Base-by-base conservation (phyloP, 1,140 invertebrate genomes). In the Epicauta chinensis region DNA sequence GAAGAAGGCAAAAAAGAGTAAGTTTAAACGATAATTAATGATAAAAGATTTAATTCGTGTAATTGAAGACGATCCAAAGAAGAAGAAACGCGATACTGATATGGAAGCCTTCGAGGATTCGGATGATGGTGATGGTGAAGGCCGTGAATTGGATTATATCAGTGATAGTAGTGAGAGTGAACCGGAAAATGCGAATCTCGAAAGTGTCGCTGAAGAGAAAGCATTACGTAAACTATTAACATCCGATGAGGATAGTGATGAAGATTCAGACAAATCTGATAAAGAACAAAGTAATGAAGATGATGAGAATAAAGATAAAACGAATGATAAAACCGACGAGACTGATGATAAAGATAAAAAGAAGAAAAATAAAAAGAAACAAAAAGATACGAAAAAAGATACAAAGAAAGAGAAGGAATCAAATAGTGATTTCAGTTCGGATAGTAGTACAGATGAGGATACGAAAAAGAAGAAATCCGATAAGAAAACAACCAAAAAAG, bases 121-220 rank as follows among this genome's bases (percentile, higher is more conserved):
- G 65, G 93, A 97, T 74, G 93, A 97, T 71, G 93, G 93, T 0
- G 93, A 97, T 71, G 91, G 90, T 65, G 94, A 98, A 76, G 93
- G 93, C 1, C 73, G 88, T 54, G 93, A 98, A 75, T 76, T 81
- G 49, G 89, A 91, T 70, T 92, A 92, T 60, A 89, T 91, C 60
- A 89, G 87, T 2, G 87, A 91, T 63, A 90, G 87, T 3, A 88
- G 86, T 12, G 87, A 86, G 58, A 85, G 86, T 6, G 87, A 89
- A 65, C 80, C 82, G 32, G 89, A 87, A 72, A 80, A 76, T 23
- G 72, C 74, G 73, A 56, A 69, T 44, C 36, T 70, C 12, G 65
- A 69, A 46, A 65, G 69, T 46, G 91, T 94, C 0, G 87, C 87
- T 3, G 89, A 97, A 68, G 93, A 97, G 72, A 90, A 90, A 67